Evolutionary conservation across 2,113 vertebrate genomes (phyloP).

Genomic region (Microcebus ravelobensis): DNA sequence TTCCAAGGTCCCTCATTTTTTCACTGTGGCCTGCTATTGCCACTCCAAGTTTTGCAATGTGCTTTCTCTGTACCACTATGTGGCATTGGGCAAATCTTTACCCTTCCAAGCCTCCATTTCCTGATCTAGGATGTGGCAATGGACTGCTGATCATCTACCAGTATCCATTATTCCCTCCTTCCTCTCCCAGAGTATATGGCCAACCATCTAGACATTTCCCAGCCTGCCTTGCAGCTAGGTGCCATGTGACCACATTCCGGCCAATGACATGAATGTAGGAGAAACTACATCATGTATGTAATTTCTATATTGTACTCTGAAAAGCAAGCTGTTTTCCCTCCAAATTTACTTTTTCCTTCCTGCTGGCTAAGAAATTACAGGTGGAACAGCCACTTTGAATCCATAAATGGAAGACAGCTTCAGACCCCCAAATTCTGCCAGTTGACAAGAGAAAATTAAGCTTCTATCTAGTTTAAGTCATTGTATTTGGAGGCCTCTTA

Average conservation of each 20-base stretch:
- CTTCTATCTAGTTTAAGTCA: not conserved
- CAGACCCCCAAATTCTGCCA: not conserved
- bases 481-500: not conserved
- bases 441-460: not conserved
- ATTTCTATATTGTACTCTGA: not conserved
- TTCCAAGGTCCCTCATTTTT: not conserved
- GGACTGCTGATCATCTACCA: not conserved
- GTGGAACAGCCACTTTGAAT: not conserved
- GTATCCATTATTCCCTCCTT: not conserved
- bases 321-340: not conserved
- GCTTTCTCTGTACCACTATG: not conserved
- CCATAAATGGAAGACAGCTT: not conserved
- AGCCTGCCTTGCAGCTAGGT: not conserved
- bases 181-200: not conserved
- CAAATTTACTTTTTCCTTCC: not conserved
- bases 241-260: not conserved
- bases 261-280: not conserved
- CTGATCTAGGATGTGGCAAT: not conserved
- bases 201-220: not conserved
- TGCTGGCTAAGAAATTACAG: slow-evolving; percentile 6
- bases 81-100: not conserved
- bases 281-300: not conserved
- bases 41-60: not conserved
- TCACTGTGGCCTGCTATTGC: not conserved
- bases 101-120: not conserved